phyloP scores from a whole-genome alignment of 2,797 vertebrate genomes.

The Florisuga fusca region DNA sequence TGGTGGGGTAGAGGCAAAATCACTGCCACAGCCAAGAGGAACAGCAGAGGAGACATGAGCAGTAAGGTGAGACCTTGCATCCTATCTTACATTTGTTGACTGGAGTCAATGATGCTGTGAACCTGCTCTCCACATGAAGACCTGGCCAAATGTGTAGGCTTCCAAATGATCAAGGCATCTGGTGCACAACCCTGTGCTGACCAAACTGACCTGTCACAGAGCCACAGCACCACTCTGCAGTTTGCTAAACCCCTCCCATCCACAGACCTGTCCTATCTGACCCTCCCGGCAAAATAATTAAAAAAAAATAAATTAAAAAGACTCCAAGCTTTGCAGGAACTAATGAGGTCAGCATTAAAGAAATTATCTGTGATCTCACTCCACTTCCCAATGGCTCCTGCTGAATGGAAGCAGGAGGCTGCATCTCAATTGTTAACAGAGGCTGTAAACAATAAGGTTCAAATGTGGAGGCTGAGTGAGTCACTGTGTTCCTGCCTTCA shows the following conservation, averaged over 20 bases:
- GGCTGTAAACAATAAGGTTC: background rate
- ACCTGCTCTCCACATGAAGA: background rate
- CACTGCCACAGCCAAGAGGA: fast-evolving
- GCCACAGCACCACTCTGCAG: background rate
- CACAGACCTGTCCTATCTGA: background rate
- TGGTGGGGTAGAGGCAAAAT: background rate
- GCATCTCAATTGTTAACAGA: background rate
- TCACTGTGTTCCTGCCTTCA: background rate
- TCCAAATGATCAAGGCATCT: background rate
- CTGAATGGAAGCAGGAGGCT: background rate
- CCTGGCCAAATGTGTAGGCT: background rate
- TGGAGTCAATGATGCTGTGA: background rate
- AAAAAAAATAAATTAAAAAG: background rate
- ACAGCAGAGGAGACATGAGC: background rate
- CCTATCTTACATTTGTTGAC: background rate
- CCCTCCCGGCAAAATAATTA: background rate
- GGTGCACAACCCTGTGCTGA: fast-evolving
- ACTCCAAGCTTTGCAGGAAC: background rate
- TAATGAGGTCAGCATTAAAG: background rate
- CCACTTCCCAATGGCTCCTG: background rate
- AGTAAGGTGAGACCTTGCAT: background rate
- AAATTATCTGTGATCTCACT: background rate
- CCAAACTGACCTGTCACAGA: fast-evolving
- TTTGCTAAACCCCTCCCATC: background rate
- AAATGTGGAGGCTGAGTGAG: constrained; percentile 5